Base-by-base conservation (phyloP, 2,113 vertebrate species). In the Takifugu flavidus region DNA sequence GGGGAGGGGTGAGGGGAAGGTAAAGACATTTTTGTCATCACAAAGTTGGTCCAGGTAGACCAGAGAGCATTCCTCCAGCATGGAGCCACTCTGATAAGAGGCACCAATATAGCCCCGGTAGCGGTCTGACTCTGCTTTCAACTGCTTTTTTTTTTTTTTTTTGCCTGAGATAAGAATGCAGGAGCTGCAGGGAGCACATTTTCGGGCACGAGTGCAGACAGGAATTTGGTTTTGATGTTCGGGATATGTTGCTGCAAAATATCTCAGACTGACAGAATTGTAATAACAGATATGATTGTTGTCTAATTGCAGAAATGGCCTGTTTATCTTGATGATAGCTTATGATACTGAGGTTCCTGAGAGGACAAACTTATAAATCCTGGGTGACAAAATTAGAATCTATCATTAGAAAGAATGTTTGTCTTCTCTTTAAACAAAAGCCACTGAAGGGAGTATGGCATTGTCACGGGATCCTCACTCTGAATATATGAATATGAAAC, bases 81-180 rank as follows among this genome's bases (percentile, higher is more conserved):
- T 14, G 26, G 29, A 74, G 56, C 64, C 14, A 11, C 49, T 62
- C 73, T 66, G 70, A 83, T 82, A 71, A 72, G 66, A 55, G 25
- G 63, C 68, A 68, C 61, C 49, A 31, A 54, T 70, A 29, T 47
- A 62, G 61, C 53, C 57, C 0, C 4, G 61, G 53, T 67, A 61
- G 65, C 78, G 77, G 78, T 79, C 75, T 66, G 75, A 79, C 80
- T 82, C 67, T 25, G 65, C 77, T 77, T 73, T 73, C 75, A 74
- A 56, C 67, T 65, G 64, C 47, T 34, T 54, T 50, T 59, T 56
- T 20, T 11, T 65, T 66, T 54, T 60, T 74, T 75, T 77, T 71
- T 31, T 31, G 29, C 7, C 65, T 66, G 79, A 71, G 49, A 65
- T 20, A 65, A 70, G 58, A 84, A 75, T 56, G 79, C 79, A 66